Base-by-base conservation (phyloP, 2,797 vertebrate species). In the Gymnothorax reevesii region DNA sequence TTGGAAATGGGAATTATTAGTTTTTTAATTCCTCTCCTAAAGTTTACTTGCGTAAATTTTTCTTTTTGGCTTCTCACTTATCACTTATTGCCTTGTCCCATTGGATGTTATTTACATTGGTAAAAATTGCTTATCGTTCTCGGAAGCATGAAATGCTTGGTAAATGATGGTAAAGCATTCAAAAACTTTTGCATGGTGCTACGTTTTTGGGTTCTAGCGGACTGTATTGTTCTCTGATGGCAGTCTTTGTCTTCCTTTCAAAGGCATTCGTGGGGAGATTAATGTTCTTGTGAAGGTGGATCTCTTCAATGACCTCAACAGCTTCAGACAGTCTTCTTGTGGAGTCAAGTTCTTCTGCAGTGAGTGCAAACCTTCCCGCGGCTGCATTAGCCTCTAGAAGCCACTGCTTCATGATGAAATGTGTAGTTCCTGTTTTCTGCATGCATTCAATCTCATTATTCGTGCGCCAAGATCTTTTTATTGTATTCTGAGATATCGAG, bases 281-380 rank as follows among this genome's bases (percentile, higher is more conserved):
- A 99, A 98, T 57, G 97, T 99, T 49, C 94, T 98, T 15, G 98
- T 99, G 89, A 99, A 99, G 94, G 99, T 99, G 86, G 99, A 99
- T 90, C 98, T 99, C 90, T 99, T 99, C 93, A 99, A 99, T 75
- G 98, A 99, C 90, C 94, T 99, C 90, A 99, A 99, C 92, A 97
- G 98, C 86, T 99, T 99, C 91, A 96, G 98, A 89, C 99, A 99
- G 90, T 99, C 99, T 0, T 99, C 99, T 2, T 99, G 99, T 84
- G 99, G 99, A 88, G 97, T 99, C 84, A 99, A 99, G 88, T 99
- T 99, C 94, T 99, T 99, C 92, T 99, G 99, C 94, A 99, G 99
- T 99, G 95, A 94, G 99, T 98, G 88, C 42, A 86, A 0, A 85
- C 33, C 86, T 49, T 49, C 42, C 33, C 8, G 9, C 6, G 25